phyloP scores from a whole-genome alignment of 2,888 invertebrate species.

The Schrankia costaestrigalis region DNA sequence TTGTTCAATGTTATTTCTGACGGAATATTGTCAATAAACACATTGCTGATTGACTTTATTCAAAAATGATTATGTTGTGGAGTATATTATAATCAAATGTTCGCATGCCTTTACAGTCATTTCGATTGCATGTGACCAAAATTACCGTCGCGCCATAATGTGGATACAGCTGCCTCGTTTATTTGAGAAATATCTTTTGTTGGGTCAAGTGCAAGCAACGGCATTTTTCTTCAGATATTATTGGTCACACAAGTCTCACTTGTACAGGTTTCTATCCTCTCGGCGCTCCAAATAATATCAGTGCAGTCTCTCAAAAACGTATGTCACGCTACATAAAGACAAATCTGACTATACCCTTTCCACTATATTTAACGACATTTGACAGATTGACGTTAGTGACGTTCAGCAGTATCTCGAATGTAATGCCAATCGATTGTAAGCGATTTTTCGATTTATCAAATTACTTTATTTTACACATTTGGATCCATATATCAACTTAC shows the following conservation, averaged over 20 bases:
- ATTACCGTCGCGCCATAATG: background rate
- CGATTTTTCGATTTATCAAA: no score
- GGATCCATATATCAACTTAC: no score
- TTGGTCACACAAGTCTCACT: background rate
- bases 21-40: slow-evolving; percentile 1
- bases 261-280: background rate
- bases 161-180: background rate
- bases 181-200: background rate
- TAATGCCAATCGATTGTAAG: no score
- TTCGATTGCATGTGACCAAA: background rate
- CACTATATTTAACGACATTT: no score
- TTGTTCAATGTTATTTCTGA: no score
- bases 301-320: background rate
- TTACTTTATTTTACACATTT: no score
- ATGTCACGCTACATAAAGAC: background rate
- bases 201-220: background rate
- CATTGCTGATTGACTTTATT: background rate
- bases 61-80: slow-evolving; percentile 1
- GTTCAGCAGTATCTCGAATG: no score
- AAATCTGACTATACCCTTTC: no score
- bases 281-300: background rate
- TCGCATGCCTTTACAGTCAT: background rate
- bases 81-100: background rate
- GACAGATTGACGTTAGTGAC: no score
- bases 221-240: no score